A percentile compares a stretch with the other conserved stretches of the same genome.
Evolutionary conservation across 1,140 invertebrate genomes (phyloP).

Genomic region (Archivesica marissinica): DNA sequence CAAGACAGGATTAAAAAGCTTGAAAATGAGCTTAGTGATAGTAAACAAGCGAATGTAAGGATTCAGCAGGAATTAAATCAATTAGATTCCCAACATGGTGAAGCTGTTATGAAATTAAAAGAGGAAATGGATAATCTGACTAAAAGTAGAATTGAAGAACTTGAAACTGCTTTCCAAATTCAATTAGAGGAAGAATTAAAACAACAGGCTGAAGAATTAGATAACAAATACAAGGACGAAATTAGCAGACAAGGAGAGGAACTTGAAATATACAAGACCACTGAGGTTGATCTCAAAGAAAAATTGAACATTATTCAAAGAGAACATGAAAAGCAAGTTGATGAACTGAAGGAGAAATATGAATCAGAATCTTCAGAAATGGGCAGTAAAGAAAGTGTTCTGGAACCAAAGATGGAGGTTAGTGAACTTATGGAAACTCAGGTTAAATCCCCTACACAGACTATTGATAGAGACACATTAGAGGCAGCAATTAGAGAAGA

Average conservation of each 20-base stretch:
- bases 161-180: slow-evolving; percentile 64
- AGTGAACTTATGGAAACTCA: slow-evolving; percentile 24
- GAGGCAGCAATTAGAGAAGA: slow-evolving; percentile 50
- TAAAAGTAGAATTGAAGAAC: slow-evolving; percentile 51
- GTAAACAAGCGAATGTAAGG: slow-evolving; percentile 54
- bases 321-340: slow-evolving; percentile 57
- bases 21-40: slow-evolving; percentile 58
- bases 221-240: slow-evolving; percentile 65
- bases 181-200: slow-evolving; percentile 62
- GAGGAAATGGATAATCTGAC: slow-evolving; percentile 63
- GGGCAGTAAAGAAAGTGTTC: not conserved
- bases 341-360: slow-evolving; percentile 46
- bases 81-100: slow-evolving; percentile 41
- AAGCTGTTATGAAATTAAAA: slow-evolving; percentile 58
- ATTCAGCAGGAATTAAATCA: slow-evolving; percentile 64
- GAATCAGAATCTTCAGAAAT: not conserved
- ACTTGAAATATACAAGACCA: slow-evolving; percentile 45
- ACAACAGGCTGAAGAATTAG: slow-evolving; percentile 61
- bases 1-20: slow-evolving; percentile 62
- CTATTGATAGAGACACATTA: slow-evolving; percentile 3
- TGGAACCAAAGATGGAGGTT: slow-evolving; percentile 23
- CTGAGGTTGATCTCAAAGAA: slow-evolving; percentile 45
- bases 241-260: slow-evolving; percentile 60
- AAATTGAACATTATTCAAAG: slow-evolving; percentile 30
- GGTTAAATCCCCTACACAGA: slow-evolving; percentile 2